These are phyloP conservation scores for Stomorhina lunata DNA, from an alignment of 2,888 invertebrate genomes.

Conservation along the genomic window DNA sequence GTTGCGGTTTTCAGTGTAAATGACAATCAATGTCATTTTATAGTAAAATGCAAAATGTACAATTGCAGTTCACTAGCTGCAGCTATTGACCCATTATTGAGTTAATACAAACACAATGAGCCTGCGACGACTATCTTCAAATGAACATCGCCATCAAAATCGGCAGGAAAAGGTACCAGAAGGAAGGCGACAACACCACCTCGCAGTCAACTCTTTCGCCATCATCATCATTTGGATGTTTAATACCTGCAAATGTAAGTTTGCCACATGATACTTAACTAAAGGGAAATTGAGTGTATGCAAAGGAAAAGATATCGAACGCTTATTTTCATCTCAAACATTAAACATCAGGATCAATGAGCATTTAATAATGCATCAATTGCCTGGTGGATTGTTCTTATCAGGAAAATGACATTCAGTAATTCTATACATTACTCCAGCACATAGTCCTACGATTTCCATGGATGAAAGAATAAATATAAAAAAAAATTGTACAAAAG, in stretches of 20 bases:
- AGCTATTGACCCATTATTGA: constrained; percentile 28
- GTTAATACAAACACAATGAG: not conserved
- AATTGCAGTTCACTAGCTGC: constrained; percentile 31
- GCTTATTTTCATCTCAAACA: constrained; percentile 23
- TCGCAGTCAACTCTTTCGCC: not conserved
- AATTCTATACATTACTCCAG: not conserved
- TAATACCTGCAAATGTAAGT: not conserved
- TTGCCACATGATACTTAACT: too few relatives aligned
- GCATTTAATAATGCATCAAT: constrained; percentile 55
- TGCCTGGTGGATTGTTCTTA: constrained; percentile 18
- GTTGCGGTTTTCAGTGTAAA: constrained; percentile 27
- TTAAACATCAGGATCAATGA: constrained; percentile 46
- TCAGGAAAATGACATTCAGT: not conserved
- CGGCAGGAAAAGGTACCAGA: not conserved
- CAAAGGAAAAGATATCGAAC: constrained; percentile 1
- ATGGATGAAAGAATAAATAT: not conserved
- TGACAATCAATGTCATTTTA: constrained; percentile 52
- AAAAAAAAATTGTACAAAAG: not conserved
- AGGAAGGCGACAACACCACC: not conserved
- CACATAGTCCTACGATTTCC: not conserved
- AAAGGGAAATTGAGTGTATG: not conserved
- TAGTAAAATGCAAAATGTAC: constrained; percentile 31
- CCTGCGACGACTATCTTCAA: not conserved
- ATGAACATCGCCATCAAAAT: not conserved
- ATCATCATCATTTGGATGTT: constrained; percentile 32